phyloP scores from a whole-genome alignment of 2,113 vertebrate species.

The Chunga burmeisteri region DNA sequence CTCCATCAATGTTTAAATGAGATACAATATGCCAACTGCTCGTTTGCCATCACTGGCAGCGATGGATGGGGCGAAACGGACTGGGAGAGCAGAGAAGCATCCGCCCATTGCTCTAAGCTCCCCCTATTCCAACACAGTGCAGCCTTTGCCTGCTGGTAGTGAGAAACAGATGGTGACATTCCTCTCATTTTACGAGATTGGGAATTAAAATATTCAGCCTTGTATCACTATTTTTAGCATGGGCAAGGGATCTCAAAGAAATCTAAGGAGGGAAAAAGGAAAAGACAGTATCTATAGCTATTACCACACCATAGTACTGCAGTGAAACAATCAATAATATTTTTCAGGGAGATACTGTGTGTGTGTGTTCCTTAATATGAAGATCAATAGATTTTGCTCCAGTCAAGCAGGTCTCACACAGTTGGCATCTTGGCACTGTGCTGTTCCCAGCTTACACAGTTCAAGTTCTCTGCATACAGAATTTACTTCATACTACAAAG shows the following conservation, averaged over 20 bases:
- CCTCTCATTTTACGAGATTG: background rate
- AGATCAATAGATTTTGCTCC: background rate
- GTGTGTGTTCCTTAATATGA: background rate
- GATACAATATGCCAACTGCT: background rate
- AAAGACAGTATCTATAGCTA: background rate
- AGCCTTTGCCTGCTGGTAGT: background rate
- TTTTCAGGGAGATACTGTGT: background rate
- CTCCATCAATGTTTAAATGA: background rate
- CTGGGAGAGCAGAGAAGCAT: background rate
- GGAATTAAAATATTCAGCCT: conserved; percentile 21
- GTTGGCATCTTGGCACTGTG: background rate
- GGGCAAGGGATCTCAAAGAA: background rate
- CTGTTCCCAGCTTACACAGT: background rate
- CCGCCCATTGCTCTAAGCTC: background rate
- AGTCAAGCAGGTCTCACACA: background rate
- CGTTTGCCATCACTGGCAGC: background rate
- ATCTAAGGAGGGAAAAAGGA: background rate
- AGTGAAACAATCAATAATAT: background rate
- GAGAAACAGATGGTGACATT: conserved; percentile 36
- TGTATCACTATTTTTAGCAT: background rate
- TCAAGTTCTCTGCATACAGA: background rate
- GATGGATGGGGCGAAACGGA: background rate
- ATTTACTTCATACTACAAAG: background rate
- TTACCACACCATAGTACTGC: background rate
- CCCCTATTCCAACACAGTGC: background rate